Base-by-base conservation (phyloP, 2,888 invertebrate species). In the Lithodes maja region DNA sequence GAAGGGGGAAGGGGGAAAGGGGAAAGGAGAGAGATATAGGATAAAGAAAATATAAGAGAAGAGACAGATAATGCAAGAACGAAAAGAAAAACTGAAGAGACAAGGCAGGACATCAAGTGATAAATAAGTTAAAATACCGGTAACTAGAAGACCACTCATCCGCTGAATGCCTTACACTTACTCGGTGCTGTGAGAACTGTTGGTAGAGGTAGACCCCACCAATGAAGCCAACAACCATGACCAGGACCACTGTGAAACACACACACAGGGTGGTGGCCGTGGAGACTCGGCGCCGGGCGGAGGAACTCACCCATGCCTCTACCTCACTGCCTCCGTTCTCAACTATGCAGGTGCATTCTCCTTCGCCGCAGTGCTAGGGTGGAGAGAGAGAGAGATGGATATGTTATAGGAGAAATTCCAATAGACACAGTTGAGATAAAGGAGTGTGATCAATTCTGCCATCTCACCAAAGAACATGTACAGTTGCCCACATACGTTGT, bases 131-230 rank as follows among this genome's bases (percentile, higher is more conserved):
- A 12, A n/a, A 15, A n/a, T 3, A 79, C 3, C 9, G 33, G 33
- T 33, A 33, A 33, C 33, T 33, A 33, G 33, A 33, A 33, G 0
- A 33, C 33, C 0, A 33, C 33, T 33, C 33, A 33, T 33, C 33
- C 33, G 33, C 33, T 33, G 33, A 33, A 33, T 33, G 33, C 33
- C 33, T 33, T 33, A 33, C 33, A 33, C 33, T 33, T 79, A 93
- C 92, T 91, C 93, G 95, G 79, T 94, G 94, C 87, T 95, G 95
- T 15, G 95, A 95, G 93, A 96, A 96, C 92, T 97, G 95, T 85
- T 95, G 95, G 94, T 97, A 97, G 85, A 98, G 94, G 93, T 96
- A 96, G 86, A 97, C 95, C 2, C 97, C 97, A 12, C 96, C 95
- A 90, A 95, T 94, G 71, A 95, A 94, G n/a, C 95, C 97, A 93